Conservation (phyloP, 2,888 invertebrate genomes). For the Cantharis rustica region DNA sequence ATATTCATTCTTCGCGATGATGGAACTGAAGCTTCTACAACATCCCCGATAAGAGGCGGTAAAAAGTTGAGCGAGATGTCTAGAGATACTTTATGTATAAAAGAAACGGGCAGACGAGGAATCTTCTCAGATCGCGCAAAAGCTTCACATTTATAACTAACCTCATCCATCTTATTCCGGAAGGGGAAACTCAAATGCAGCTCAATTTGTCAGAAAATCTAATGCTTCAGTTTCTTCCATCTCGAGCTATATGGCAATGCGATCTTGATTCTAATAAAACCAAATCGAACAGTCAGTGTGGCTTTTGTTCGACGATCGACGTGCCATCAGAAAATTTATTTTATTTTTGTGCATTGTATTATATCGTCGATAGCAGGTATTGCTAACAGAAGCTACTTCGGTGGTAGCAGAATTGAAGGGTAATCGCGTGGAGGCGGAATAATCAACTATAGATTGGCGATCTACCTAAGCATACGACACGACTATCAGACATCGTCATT, state of each 20-base stretch:
- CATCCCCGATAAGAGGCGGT: conserved; percentile 54
- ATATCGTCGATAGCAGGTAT: conserved; percentile 22
- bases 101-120: conserved; percentile 54
- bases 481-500: conserved; percentile 50
- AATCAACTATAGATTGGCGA: conserved; percentile 46
- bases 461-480: conserved; percentile 39
- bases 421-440: conserved; percentile 45
- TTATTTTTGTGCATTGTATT: conserved; percentile 35
- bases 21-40: conserved; percentile 57
- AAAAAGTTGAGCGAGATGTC: conserved; percentile 51
- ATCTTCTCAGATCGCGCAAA: conserved; percentile 57
- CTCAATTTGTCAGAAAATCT: conserved; percentile 61
- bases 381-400: conserved; percentile 3
- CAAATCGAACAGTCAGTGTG: conserved; percentile 36
- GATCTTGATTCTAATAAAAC: conserved; percentile 41
- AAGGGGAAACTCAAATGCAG: conserved; percentile 57
- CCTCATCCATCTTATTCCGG: conserved; percentile 60
- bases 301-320: conserved; percentile 39
- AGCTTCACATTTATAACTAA: conserved; percentile 62
- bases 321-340: conserved; percentile 39
- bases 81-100: conserved; percentile 55
- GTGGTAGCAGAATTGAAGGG: conserved; percentile 12
- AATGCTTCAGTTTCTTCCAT: conserved; percentile 48
- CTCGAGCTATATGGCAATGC: conserved; percentile 35
- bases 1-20: conserved; percentile 51